Conservation (phyloP, 2,888 invertebrate species). For the Cryptocephalus moraei region DNA sequence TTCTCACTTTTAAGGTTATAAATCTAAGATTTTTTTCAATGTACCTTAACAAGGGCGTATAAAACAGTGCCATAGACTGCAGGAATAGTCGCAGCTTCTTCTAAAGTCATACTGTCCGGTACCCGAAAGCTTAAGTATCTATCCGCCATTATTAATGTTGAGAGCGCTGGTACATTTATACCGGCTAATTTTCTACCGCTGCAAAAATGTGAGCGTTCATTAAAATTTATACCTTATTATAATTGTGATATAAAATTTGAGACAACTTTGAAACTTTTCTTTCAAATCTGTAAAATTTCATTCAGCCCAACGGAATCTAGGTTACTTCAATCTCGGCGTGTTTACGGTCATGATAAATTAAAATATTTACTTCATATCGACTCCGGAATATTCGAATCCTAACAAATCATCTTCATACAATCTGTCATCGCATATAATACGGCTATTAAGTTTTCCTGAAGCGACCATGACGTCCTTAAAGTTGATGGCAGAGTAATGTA, state of each 20-base stretch:
- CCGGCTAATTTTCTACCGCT: no score
- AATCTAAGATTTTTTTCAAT: no score
- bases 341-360: no score
- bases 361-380: slow-evolving; percentile 40
- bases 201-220: no score
- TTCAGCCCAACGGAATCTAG: no score
- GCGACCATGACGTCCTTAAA: slow-evolving; percentile 93
- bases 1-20: no score
- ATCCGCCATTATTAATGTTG: slow-evolving; percentile 35
- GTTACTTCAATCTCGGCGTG: no score
- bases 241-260: no score
- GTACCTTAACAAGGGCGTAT: slow-evolving; percentile 22
- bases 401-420: slow-evolving; percentile 54
- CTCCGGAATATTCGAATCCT: slow-evolving; percentile 59
- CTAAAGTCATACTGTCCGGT: slow-evolving; percentile 44
- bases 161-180: no score
- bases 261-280: no score
- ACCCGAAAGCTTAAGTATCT: slow-evolving; percentile 46
- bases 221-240: no score
- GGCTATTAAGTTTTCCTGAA: slow-evolving; percentile 49
- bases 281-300: no score
- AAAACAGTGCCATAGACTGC: slow-evolving; percentile 45
- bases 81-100: slow-evolving; percentile 51
- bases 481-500: slow-evolving; percentile 70
- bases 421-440: slow-evolving; percentile 66